phyloP scores from a whole-genome alignment of 1,140 invertebrate genomes.

The Drosophila guanche region DNA sequence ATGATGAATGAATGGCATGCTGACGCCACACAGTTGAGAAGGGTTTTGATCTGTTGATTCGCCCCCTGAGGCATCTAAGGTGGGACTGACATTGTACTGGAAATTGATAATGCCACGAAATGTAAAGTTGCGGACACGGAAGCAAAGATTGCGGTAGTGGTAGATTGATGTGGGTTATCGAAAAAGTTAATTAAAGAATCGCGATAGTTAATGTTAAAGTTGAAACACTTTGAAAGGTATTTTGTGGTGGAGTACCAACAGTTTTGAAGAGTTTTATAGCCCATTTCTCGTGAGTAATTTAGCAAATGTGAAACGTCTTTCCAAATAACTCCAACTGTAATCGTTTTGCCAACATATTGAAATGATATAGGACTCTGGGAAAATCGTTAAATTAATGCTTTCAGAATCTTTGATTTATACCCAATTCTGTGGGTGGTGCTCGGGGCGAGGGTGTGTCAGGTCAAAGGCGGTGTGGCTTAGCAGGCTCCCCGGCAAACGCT shows the following conservation, averaged over 20 bases:
- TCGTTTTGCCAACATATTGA: conserved; percentile 58
- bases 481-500: not conserved
- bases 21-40: conserved; percentile 16
- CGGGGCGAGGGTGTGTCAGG: not conserved
- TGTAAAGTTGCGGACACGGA: conserved; percentile 4
- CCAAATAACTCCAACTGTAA: conserved; percentile 17
- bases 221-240: too few species aligned
- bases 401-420: conserved; percentile 65
- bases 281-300: conserved; percentile 1
- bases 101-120: conserved; percentile 16
- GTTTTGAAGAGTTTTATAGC: too few species aligned
- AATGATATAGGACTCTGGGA: conserved; percentile 56
- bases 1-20: conserved; percentile 45
- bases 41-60: conserved; percentile 16
- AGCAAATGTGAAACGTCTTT: not conserved
- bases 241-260: too few species aligned
- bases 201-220: not conserved
- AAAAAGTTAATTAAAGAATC: conserved; percentile 13
- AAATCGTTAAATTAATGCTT: conserved; percentile 68
- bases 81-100: conserved; percentile 5
- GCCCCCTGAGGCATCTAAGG: conserved; percentile 9
- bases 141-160: too few species aligned
- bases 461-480: too few species aligned
- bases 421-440: conserved; percentile 22
- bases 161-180: not conserved